phyloP scores from a whole-genome alignment of 2,888 invertebrate genomes.

The Troides oblongomaculatus region DNA sequence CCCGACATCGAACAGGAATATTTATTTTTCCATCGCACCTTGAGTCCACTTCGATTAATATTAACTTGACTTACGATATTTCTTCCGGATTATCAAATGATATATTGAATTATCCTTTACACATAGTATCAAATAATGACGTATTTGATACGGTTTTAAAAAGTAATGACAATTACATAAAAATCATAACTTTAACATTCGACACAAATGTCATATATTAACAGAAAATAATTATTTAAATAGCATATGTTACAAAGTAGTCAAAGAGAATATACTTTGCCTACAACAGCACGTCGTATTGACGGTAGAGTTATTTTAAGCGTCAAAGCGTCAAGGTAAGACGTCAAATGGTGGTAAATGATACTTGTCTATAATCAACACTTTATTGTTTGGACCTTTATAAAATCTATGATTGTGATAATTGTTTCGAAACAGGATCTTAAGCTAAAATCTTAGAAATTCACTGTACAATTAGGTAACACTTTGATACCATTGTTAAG shows the following conservation, averaged over 20 bases:
- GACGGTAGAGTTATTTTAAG: not conserved
- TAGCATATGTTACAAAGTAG: too few relatives aligned
- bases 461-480: not conserved
- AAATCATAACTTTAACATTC: too few relatives aligned
- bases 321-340: not conserved
- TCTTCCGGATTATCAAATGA: constrained; percentile 11
- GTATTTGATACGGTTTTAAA: too few relatives aligned
- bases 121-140: too few relatives aligned
- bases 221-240: too few relatives aligned
- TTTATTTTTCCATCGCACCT: constrained; percentile 28
- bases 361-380: not conserved
- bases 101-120: constrained; percentile 22
- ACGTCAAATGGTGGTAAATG: not conserved
- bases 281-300: too few relatives aligned
- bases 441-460: not conserved
- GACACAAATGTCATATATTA: too few relatives aligned
- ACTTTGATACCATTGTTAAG: not conserved
- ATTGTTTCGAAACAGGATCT: not conserved
- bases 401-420: not conserved
- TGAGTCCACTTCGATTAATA: constrained; percentile 24
- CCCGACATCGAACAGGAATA: constrained; percentile 21
- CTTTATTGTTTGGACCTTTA: not conserved
- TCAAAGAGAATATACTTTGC: too few relatives aligned
- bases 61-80: constrained; percentile 26
- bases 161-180: too few relatives aligned